Conservation (phyloP, 2,113 vertebrate species). For the Terrapene triunguis region DNA sequence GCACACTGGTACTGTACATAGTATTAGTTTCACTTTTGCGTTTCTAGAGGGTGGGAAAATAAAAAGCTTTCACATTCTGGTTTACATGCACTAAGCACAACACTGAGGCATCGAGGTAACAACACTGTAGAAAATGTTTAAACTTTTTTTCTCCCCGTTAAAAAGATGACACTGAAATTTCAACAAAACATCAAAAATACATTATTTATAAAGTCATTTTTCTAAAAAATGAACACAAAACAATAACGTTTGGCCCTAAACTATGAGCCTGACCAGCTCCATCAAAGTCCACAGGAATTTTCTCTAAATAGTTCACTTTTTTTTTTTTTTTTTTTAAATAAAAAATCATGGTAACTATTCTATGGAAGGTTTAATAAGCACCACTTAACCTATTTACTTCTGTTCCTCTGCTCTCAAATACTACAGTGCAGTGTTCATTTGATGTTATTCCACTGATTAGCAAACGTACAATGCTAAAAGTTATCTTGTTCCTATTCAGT, state of each 20-base stretch:
- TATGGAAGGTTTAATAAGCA: neutral
- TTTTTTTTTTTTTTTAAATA: neutral
- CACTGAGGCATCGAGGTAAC: rapidly evolving
- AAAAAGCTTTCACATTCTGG: neutral
- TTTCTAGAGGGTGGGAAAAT: neutral
- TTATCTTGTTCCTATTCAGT: neutral
- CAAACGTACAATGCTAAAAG: neutral
- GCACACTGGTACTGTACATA: rapidly evolving
- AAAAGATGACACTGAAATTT: neutral
- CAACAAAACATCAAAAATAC: neutral
- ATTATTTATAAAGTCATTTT: neutral
- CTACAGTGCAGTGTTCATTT: neutral
- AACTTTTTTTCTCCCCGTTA: neutral
- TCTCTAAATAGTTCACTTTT: too few species aligned
- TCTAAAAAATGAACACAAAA: neutral
- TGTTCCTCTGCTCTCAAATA: neutral
- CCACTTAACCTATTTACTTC: neutral
- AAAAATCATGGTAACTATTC: neutral
- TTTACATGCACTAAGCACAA: neutral
- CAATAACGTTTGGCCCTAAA: rapidly evolving
- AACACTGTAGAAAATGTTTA: neutral
- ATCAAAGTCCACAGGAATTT: neutral
- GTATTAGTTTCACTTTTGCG: neutral
- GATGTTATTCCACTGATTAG: neutral
- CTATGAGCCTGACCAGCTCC: neutral